Evolutionary conservation across 2,113 vertebrate species (phyloP).

Genomic region (Clarias batrachus): DNA sequence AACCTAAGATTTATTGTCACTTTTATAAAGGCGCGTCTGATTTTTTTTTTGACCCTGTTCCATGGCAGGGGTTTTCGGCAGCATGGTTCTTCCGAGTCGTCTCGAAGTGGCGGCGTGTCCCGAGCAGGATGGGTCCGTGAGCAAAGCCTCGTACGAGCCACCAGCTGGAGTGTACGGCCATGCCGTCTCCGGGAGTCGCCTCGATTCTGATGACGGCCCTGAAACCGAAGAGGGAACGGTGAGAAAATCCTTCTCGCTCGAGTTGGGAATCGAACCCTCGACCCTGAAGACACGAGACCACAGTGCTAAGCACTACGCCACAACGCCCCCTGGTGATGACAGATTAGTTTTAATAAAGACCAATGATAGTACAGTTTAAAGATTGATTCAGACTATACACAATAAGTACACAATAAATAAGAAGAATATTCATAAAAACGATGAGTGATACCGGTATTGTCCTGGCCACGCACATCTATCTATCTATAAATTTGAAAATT

Average conservation of each 20-base stretch:
- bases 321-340: background rate
- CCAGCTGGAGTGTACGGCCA: conserved; percentile 66
- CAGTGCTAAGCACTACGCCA: no score
- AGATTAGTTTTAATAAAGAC: background rate
- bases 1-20: background rate
- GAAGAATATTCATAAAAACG: no score
- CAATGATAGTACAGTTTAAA: background rate
- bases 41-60: background rate
- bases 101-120: conserved; percentile 58
- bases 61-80: conserved; percentile 80
- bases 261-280: no score
- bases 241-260: background rate
- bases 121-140: conserved; percentile 64
- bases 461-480: no score
- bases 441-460: no score
- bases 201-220: conserved; percentile 56
- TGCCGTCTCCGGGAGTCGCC: conserved; percentile 59
- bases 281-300: no score
- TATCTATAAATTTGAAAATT: no score
- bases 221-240: conserved; percentile 68
- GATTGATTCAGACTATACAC: no score
- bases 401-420: no score
- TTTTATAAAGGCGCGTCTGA: background rate
- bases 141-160: conserved; percentile 59
- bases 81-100: conserved; percentile 53